Evolutionary conservation across 2,797 vertebrate genomes (phyloP).

Genomic region (Falco biarmicus): DNA sequence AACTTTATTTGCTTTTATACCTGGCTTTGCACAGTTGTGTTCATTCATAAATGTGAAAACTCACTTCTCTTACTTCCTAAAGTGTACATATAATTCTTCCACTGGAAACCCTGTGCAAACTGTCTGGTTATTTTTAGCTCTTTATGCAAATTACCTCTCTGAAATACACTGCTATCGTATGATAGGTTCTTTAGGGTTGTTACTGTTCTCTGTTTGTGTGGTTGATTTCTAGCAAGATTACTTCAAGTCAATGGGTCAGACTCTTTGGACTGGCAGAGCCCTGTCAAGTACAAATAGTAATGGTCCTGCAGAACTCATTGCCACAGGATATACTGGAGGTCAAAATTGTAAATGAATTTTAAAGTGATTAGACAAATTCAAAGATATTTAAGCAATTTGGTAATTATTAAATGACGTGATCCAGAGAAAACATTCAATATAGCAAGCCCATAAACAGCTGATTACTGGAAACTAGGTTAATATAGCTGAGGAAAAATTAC

Average conservation of each 20-base stretch:
- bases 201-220: neutral
- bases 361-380: neutral
- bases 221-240: neutral
- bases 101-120: neutral
- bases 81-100: neutral
- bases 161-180: neutral
- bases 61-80: neutral
- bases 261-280: neutral
- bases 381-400: neutral
- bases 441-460: neutral
- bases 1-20: slow-evolving; percentile 39
- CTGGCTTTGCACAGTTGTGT: neutral
- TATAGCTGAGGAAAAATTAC: neutral
- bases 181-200: neutral
- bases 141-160: neutral
- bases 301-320: neutral
- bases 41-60: slow-evolving; percentile 20
- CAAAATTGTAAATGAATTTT: neutral
- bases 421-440: neutral
- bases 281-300: neutral
- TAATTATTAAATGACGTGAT: neutral
- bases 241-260: neutral
- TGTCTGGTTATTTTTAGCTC: slow-evolving; percentile 9
- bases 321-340: neutral
- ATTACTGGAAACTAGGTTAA: neutral